phyloP scores from a whole-genome alignment of 2,113 vertebrate species.

The Ardeotis arabs region DNA sequence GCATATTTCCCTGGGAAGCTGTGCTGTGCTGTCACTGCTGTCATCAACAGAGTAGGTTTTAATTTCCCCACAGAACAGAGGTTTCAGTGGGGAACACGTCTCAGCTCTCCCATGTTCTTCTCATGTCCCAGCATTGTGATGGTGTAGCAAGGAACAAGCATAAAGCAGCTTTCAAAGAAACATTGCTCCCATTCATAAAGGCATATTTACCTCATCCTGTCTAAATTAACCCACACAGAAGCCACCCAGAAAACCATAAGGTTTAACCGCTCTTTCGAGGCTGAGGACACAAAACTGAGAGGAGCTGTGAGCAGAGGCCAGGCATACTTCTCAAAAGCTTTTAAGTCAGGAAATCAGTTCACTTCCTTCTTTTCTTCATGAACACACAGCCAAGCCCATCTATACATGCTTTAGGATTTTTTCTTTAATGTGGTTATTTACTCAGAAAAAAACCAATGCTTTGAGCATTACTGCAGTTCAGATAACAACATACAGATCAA shows the following conservation, averaged over 20 bases:
- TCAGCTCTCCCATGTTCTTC: not conserved
- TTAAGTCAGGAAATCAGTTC: slow-evolving; percentile 29
- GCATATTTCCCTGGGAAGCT: not conserved
- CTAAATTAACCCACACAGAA: not conserved
- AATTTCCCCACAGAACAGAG: not conserved
- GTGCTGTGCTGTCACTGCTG: not conserved
- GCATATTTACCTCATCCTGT: not conserved
- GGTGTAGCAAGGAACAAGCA: not conserved
- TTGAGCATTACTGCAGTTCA: not conserved
- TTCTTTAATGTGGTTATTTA: slow-evolving; percentile 34
- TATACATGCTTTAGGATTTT: not conserved
- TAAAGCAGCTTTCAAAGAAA: not conserved
- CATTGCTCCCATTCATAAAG: not conserved
- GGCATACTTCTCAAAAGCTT: not conserved
- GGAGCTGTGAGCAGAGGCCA: not conserved
- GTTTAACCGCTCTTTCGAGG: not conserved
- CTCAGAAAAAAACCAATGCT: slow-evolving; percentile 27
- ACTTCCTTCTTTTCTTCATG: slow-evolving; percentile 32
- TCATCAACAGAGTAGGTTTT: not conserved
- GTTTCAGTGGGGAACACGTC: not conserved
- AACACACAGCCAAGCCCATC: not conserved
- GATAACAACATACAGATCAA: slow-evolving; percentile 15
- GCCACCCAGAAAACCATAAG: not conserved
- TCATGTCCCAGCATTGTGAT: not conserved
- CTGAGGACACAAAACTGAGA: not conserved